A percentile compares a stretch with the other conserved stretches of the same genome.
Evolutionary conservation across 2,888 invertebrate species (phyloP).

Genomic region (Hyposoter didymator): DNA sequence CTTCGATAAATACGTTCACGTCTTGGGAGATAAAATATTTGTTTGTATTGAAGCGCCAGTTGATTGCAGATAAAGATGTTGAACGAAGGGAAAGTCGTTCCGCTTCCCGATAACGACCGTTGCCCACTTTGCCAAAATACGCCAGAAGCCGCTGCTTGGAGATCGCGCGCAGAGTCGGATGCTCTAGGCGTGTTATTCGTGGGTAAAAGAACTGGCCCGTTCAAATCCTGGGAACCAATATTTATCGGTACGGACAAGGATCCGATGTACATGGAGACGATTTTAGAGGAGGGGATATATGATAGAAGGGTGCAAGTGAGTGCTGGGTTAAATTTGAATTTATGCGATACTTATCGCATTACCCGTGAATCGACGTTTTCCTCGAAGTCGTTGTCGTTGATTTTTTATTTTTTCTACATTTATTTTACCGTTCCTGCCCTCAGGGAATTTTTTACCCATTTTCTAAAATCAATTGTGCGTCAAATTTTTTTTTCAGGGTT

Average conservation of each 20-base stretch:
- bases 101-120: slow-evolving; percentile 93
- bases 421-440: no score
- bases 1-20: no score
- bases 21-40: no score
- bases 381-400: no score
- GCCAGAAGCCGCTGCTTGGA: slow-evolving; percentile 94
- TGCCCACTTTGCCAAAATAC: slow-evolving; percentile 96
- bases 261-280: slow-evolving; percentile 95
- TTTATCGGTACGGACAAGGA: slow-evolving; percentile 96
- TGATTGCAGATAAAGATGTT: slow-evolving; percentile 87
- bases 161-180: slow-evolving; percentile 89
- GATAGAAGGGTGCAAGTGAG: slow-evolving; percentile 98
- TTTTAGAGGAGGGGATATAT: slow-evolving; percentile 97
- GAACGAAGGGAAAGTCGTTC: slow-evolving; percentile 91
- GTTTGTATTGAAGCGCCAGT: no score
- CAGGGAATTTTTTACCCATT: no score
- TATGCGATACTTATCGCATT: background rate
- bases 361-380: background rate
- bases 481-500: no score
- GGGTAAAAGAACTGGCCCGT: slow-evolving; percentile 92
- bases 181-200: slow-evolving; percentile 93
- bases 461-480: no score
- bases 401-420: no score
- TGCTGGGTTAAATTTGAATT: no score
- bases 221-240: slow-evolving; percentile 96